These are phyloP conservation scores for Steromphala cineraria DNA, from an alignment of 2,888 invertebrate species.

Conservation along the genomic window DNA sequence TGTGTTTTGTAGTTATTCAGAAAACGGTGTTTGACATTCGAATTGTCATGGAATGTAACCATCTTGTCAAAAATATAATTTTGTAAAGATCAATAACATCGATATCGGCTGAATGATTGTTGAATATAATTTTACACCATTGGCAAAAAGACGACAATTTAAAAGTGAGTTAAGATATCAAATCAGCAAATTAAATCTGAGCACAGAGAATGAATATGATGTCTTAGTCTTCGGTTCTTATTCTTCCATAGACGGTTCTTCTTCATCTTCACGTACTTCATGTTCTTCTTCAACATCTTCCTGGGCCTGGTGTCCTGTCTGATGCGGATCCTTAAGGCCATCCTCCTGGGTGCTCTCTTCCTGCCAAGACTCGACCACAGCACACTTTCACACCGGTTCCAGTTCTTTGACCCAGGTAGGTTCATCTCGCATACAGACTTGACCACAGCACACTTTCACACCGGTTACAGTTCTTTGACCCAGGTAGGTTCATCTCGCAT, in stretches of 20 bases:
- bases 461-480: conserved; percentile 61
- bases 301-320: conserved; percentile 66
- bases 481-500: conserved; percentile 44
- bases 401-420: conserved; percentile 63
- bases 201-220: too few relatives aligned
- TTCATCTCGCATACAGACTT: conserved; percentile 41
- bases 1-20: too few relatives aligned
- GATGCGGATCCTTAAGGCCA: conserved; percentile 55
- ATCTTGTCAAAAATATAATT: too few relatives aligned
- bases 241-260: conserved; percentile 50
- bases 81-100: too few relatives aligned
- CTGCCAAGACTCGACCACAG: conserved; percentile 65
- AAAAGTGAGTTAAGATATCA: too few relatives aligned
- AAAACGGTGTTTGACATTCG: too few relatives aligned
- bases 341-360: conserved; percentile 59
- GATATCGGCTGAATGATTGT: too few relatives aligned
- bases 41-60: too few relatives aligned
- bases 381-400: conserved; percentile 56
- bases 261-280: conserved; percentile 66
- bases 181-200: too few relatives aligned
- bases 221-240: too few relatives aligned
- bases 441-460: conserved; percentile 63
- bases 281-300: conserved; percentile 71
- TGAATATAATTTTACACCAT: too few relatives aligned
- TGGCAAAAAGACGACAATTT: too few relatives aligned